Percentiles rank a stretch among this genome's conserved stretches.
These are phyloP conservation scores for Odontophorus gujanensis DNA, from an alignment of 2,113 vertebrate species.

Conservation along the genomic window DNA sequence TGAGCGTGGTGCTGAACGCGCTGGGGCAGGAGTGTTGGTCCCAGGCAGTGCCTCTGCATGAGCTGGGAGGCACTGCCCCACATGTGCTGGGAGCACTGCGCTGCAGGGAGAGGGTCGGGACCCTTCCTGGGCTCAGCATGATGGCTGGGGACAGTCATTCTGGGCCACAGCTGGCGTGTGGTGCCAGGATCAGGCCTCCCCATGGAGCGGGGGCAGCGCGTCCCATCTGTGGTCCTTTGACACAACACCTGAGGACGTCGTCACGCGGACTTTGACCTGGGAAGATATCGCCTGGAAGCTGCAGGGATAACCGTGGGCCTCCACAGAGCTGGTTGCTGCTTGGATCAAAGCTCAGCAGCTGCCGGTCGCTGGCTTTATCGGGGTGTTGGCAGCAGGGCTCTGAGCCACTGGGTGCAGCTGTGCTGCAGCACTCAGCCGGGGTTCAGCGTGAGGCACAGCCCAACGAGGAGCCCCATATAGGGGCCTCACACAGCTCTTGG, in stretches of 20 bases:
- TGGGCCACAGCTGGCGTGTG: fast-evolving
- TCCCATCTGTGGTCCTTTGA: not conserved
- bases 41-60: not conserved
- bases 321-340: fast-evolving
- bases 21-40: fast-evolving
- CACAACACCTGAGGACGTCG: fast-evolving
- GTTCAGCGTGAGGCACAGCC: fast-evolving
- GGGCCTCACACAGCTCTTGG: not conserved
- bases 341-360: not conserved
- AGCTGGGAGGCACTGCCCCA: fast-evolving
- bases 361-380: no score
- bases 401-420: not conserved
- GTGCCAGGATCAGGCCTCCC: not conserved
- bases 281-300: not conserved
- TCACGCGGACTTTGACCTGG: not conserved
- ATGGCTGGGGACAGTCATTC: fast-evolving
- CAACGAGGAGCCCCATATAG: fast-evolving
- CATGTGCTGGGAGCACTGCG: not conserved
- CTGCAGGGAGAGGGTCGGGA: not conserved
- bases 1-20: not conserved
- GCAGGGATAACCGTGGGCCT: not conserved
- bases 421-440: fast-evolving
- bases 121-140: not conserved
- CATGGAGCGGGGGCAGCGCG: no score
- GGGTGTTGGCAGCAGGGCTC: not conserved